Evolutionary conservation across 2,113 vertebrate species (phyloP), one percentile per base, ranked within the genome.

Genomic region (Monopterus albus): DNA sequence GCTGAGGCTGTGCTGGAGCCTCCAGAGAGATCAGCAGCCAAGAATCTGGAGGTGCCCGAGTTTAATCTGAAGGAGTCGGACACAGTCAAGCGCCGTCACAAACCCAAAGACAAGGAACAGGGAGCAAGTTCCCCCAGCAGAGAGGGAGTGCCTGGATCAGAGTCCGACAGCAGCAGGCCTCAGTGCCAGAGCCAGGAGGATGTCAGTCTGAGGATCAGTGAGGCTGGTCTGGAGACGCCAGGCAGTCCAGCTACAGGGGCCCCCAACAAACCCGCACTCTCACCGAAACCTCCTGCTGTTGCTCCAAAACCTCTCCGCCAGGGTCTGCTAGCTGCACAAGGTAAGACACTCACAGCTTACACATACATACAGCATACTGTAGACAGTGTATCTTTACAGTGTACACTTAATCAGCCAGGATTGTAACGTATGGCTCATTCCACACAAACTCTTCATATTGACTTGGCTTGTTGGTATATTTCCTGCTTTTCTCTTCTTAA

Each of bases 41-140:
- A 86, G 57, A 87, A 46, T 25, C 82, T 7, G 0, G 92, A 92
- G 0, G 46, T 95, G 18, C 94, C 94, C 0, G 94, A 98, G 85
- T 99, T 99, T 68, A 96, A 99, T 65, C 95, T 98, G 75, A 98
- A 95, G 0, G 97, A 98, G 85, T 98, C 97, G 0, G 97, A 98
- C 91, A 99, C 97, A 0, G 97, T 99, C 42, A 99, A 98, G 81
- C 94, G 97, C 17, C 88, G 97, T 17, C 96, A 97, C 20, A 95
- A 95, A 58, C 93, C 91, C 84, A 95, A 92, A 79, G 97, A 98
- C 85, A 94, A 93, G 69, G 96, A 97, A 72, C 90, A 91, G 0
- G 88, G 88, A 3, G 84, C 82, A 0, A 52, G 51, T 71, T 0
- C 92, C 82, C 56, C 49, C 75, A 84, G 50, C 79, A 88, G 84